phyloP scores from a whole-genome alignment of 2,888 invertebrate species.

The Acleris literana region DNA sequence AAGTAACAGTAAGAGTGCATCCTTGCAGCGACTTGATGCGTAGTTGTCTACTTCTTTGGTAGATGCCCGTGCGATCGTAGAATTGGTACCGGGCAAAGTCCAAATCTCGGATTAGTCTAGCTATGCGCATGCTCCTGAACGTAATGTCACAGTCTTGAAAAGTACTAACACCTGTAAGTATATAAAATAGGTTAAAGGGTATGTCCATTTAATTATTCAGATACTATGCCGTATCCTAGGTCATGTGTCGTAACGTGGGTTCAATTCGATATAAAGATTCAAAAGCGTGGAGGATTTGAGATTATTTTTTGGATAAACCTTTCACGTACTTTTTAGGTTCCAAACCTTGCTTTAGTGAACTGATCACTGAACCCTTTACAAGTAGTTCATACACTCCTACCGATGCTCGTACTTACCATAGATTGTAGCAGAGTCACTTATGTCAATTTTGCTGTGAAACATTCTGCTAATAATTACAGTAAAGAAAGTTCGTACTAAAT shows the following conservation, averaged over 20 bases:
- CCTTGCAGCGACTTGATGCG: slow-evolving; percentile 67
- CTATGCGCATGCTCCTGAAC: slow-evolving; percentile 57
- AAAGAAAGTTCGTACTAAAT: slow-evolving; percentile 87
- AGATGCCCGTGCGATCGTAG: slow-evolving; percentile 69
- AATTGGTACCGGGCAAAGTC: slow-evolving; percentile 74
- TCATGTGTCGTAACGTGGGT: too few species aligned
- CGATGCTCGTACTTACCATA: slow-evolving; percentile 81
- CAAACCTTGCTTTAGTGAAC: too few species aligned
- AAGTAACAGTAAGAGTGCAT: slow-evolving; percentile 57
- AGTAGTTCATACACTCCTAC: too few species aligned
- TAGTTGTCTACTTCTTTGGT: slow-evolving; percentile 52
- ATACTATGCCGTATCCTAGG: too few species aligned
- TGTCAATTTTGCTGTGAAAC: slow-evolving; percentile 85
- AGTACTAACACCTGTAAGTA: slow-evolving; percentile 63
- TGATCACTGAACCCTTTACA: too few species aligned
- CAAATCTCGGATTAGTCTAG: slow-evolving; percentile 66
- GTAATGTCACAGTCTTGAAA: slow-evolving; percentile 66
- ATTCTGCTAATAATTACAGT: slow-evolving; percentile 86
- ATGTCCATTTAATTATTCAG: background rate
- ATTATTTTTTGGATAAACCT: too few species aligned
- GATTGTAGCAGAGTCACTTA: slow-evolving; percentile 87
- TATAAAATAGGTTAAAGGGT: background rate
- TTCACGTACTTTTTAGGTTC: too few species aligned
- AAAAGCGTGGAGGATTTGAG: too few species aligned
- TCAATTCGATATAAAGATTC: too few species aligned